Percentiles rank a stretch among this genome's conserved stretches.
These are phyloP conservation scores for Psittacus erithacus DNA, from an alignment of 2,113 vertebrate species.

Conservation along the genomic window DNA sequence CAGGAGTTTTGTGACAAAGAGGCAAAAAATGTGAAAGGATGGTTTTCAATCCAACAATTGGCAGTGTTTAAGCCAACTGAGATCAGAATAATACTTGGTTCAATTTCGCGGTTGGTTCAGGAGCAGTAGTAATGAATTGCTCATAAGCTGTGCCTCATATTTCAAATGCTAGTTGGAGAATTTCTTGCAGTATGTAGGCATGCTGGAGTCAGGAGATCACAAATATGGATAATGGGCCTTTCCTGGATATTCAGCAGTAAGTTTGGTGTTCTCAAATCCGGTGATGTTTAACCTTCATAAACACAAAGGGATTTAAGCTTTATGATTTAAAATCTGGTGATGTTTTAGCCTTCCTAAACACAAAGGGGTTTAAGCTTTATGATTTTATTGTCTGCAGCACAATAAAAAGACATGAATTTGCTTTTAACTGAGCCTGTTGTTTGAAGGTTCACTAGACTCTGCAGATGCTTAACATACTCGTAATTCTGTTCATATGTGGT, in stretches of 20 bases:
- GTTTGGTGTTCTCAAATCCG: neutral
- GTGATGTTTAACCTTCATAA: neutral
- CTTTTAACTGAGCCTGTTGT: constrained; percentile 50
- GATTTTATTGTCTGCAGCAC: constrained; percentile 60
- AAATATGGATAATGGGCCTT: neutral
- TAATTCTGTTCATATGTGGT: constrained; percentile 39
- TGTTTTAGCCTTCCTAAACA: constrained; percentile 37
- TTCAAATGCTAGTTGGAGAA: neutral
- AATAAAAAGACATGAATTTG: constrained; percentile 57
- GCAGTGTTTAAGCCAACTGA: neutral
- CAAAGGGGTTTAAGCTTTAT: constrained; percentile 53
- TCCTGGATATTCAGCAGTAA: constrained; percentile 41
- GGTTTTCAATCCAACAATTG: neutral
- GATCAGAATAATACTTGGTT: neutral
- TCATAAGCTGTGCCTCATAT: neutral
- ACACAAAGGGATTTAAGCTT: constrained; percentile 44
- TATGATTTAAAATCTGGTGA: constrained; percentile 53
- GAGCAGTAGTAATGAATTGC: neutral
- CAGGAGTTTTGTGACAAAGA: neutral
- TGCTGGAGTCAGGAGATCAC: constrained; percentile 43
- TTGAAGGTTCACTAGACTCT: constrained; percentile 51
- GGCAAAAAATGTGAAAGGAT: neutral
- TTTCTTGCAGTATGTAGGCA: neutral
- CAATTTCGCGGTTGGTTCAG: neutral
- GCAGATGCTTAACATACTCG: constrained; percentile 52